Evolutionary conservation across 2,888 invertebrate genomes (phyloP).

Genomic region (Eulithis prunata): DNA sequence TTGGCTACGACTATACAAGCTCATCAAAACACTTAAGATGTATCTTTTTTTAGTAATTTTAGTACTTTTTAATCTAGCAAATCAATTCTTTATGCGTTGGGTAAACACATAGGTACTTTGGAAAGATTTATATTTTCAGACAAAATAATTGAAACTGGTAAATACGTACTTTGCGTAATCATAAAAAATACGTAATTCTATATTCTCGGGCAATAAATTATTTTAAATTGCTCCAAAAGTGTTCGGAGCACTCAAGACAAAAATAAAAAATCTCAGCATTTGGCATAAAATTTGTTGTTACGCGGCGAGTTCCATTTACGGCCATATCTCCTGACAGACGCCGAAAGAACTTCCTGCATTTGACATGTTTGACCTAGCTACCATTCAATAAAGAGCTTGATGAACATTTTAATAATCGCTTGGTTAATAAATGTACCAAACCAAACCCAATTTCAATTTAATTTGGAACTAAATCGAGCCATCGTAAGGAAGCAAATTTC

Average conservation of each 20-base stretch:
- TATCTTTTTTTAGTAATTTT: no score
- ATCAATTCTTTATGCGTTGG: no score
- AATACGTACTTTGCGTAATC: no score
- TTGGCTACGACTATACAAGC: background rate
- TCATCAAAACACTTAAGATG: background rate
- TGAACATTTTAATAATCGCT: background rate
- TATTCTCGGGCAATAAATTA: background rate
- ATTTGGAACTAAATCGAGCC: background rate
- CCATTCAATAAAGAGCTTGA: background rate
- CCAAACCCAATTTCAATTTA: no score
- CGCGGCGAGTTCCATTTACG: background rate
- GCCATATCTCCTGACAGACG: slow-evolving; percentile 3
- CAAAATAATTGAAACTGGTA: no score
- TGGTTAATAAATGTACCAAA: no score
- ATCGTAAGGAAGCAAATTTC: no score
- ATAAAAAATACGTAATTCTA: background rate
- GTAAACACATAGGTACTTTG: no score
- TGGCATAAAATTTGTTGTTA: background rate
- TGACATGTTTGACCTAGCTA: background rate
- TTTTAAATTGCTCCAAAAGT: background rate
- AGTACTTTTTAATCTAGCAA: no score
- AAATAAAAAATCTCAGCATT: background rate
- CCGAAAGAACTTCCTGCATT: slow-evolving; percentile 1
- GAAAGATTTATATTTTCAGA: no score
- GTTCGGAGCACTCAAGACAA: background rate